phyloP scores from a whole-genome alignment of 1,140 invertebrate genomes.

The Pogonus chalceus region DNA sequence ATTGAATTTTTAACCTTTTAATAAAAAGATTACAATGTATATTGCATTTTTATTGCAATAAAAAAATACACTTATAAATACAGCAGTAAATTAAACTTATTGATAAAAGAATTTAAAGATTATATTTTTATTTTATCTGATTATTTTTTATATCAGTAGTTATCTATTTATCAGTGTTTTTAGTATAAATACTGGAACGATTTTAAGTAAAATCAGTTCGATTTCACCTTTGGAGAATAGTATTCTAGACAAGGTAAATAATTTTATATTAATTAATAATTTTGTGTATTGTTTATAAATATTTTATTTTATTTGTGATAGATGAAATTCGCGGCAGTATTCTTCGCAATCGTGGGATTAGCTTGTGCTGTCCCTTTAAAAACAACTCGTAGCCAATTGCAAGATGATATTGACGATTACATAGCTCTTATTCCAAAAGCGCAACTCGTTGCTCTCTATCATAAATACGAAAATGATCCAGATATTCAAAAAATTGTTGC shows the following conservation, averaged over 20 bases:
- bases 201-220: no score
- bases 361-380: slow-evolving; percentile 9
- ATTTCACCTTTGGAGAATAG: no score
- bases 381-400: slow-evolving; percentile 5
- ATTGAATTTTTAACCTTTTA: not conserved
- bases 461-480: slow-evolving; percentile 15
- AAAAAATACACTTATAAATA: no score
- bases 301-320: no score
- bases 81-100: not conserved
- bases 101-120: not conserved
- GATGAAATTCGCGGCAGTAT: slow-evolving; percentile 13
- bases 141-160: no score
- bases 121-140: not conserved
- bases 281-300: no score
- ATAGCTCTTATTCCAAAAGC: slow-evolving; percentile 17
- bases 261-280: no score
- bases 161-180: no score
- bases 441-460: slow-evolving; percentile 16
- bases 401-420: slow-evolving; percentile 18
- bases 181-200: no score
- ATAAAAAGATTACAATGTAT: no score
- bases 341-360: slow-evolving; percentile 10
- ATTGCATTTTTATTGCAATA: no score
- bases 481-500: slow-evolving; percentile 17
- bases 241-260: no score